Evolutionary conservation across 2,888 invertebrate species (phyloP), one percentile per base, ranked within the genome.

Genomic region (Dorcus hopei): DNA sequence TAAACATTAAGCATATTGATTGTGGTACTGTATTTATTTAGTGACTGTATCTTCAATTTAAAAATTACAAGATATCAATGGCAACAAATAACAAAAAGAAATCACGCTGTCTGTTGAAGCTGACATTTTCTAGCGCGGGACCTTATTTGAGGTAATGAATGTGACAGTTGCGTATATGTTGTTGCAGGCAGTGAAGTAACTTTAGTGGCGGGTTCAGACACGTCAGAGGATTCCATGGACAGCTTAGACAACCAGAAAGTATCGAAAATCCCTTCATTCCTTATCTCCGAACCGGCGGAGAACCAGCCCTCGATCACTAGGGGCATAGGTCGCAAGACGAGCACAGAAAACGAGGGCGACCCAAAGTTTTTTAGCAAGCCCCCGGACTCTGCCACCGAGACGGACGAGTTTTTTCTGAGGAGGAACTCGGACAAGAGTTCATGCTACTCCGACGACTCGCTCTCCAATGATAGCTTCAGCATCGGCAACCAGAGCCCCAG

Each of bases 161-260:
- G 14, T 14, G 14, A 14, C 26, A 33, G 26, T 33, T 33, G 26
- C 1, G 26, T 33, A 6, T 33, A 33, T 33, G 49, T 19, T 42
- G 14, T 93, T 62, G 81, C 89, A 61, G 96, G 95, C 0, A 91
- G 90, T 5, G 91, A 91, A 77, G 86, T 91, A 0, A 91, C 91
- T 0, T 72, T 92, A 2, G 88, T 91, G 0, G 90, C 90, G 0
- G 81, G 85, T 54, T 85, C 86, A 2, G 90, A 90, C 0, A 89
- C 90, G 0, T 89, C 89, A 0, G 85, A 87, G 61, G 88, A 88
- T 60, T 87, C 86, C 49, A 86, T 87, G 78, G 88, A 89, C 52
- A 85, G 88, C 49, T 72, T 88, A 43, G 88, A 88, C 56, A 84
- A 83, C 57, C 84, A 82, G 47, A 74, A 76, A 59, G 71, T 76